A percentile compares a stretch with the other conserved stretches of the same genome.
phyloP scores from a whole-genome alignment of 2,888 invertebrate genomes.

The Volucella inflata region DNA sequence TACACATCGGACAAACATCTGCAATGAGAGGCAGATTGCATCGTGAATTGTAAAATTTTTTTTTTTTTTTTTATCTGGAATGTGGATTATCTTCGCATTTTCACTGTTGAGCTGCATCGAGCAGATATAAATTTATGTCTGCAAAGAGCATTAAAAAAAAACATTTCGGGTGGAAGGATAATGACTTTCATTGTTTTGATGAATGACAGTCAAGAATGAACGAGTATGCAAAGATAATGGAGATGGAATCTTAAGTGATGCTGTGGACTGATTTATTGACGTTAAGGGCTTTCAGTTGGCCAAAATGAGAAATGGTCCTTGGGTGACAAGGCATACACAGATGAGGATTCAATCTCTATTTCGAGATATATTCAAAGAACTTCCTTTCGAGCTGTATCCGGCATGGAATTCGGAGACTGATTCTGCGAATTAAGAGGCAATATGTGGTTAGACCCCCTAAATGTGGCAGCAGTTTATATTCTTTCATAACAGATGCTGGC shows the following conservation, averaged over 20 bases:
- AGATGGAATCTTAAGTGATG: conserved; percentile 17
- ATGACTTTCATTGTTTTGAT: conserved; percentile 64
- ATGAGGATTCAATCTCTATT: too few species aligned
- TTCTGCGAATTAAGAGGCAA: too few species aligned
- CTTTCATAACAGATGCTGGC: too few species aligned
- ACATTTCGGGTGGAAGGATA: conserved; percentile 39
- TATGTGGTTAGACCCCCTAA: too few species aligned
- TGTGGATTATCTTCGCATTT: conserved; percentile 50
- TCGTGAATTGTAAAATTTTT: conserved; percentile 18
- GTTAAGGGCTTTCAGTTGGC: not conserved
- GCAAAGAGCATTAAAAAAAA: conserved; percentile 29
- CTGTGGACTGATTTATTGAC: conserved; percentile 8
- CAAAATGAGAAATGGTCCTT: not conserved
- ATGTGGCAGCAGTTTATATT: too few species aligned
- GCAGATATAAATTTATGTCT: conserved; percentile 44
- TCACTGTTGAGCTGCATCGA: conserved; percentile 8
- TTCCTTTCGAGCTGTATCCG: too few species aligned
- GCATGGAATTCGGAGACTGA: too few species aligned
- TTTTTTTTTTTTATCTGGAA: conserved; percentile 1
- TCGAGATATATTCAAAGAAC: too few species aligned
- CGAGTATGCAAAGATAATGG: conserved; percentile 19
- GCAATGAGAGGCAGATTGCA: conserved; percentile 5
- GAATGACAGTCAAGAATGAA: conserved; percentile 39
- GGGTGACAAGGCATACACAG: too few species aligned
- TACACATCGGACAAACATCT: too few species aligned